A percentile compares a stretch with the other conserved stretches of the same genome.
Conservation (phyloP, 2,797 vertebrate species). For the Karalla daura region DNA sequence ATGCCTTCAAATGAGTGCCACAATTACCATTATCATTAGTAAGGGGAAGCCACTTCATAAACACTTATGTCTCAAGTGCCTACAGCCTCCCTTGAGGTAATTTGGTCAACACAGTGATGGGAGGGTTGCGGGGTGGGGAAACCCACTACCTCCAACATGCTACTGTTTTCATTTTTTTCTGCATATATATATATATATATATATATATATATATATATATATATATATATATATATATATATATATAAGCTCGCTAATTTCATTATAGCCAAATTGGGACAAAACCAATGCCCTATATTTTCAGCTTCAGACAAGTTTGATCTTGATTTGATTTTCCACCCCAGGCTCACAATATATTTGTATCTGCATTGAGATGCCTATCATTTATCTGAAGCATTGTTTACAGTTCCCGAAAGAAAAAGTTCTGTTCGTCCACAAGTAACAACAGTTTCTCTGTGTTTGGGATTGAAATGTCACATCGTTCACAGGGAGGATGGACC, state of each 20-base stretch:
- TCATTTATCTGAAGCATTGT: neutral
- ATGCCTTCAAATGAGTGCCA: slow-evolving; percentile 61
- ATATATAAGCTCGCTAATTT: no score
- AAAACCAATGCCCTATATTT: no score
- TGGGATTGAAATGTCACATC: slow-evolving; percentile 11
- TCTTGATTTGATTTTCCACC: no score
- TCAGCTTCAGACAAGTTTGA: no score
- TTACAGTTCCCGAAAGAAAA: no score
- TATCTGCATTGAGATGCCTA: no score
- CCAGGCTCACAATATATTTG: no score
- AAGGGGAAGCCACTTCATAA: slow-evolving; percentile 65
- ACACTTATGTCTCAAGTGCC: slow-evolving; percentile 64
- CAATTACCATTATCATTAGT: slow-evolving; percentile 78
- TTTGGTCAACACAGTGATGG: slow-evolving; percentile 27
- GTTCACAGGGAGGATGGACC: slow-evolving; percentile 39
- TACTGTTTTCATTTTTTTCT: neutral
- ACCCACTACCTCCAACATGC: neutral
- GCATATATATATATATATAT: no score
- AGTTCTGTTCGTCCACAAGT: neutral
- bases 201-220: no score
- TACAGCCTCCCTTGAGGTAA: slow-evolving; percentile 53
- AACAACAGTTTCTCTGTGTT: slow-evolving; percentile 2
- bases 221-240: no score
- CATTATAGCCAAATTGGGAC: no score
- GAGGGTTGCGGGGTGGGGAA: neutral